Base-by-base conservation (phyloP, 2,113 vertebrate genomes). In the Jaculus jaculus region DNA sequence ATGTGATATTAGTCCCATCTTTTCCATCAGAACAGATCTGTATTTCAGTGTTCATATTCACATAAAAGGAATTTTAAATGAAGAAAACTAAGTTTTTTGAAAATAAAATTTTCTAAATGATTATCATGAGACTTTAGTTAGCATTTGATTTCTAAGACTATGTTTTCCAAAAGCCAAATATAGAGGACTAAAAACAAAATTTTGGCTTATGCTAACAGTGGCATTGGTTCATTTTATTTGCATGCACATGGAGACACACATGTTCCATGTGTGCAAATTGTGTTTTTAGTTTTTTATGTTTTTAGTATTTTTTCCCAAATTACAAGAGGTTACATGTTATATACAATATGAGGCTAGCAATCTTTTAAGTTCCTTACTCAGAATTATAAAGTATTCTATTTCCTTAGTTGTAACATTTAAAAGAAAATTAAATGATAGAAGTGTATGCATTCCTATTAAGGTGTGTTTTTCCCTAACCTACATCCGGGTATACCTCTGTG, bases 121-220 rank as follows among this genome's bases (percentile, higher is more conserved):
- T 42, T 86, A 39, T 93, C 84, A 51, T 51, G 63, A 89, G 26
- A 91, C 72, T 28, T 80, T 71, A 47, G 32, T 66, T 88, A 34
- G 42, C 71, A 63, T 84, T 89, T 90, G 80, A 86, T 83, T 94
- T 84, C 71, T n/a, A 95, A 92, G 47, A 95, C 68, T 42, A 24
- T 69, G 20, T 71, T 95, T 95, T 75, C 69, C 78, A 73, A 89
- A 92, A 95, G 69, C 51, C 24, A 80, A 86, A 68, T 30, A 4
- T 66, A 34, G 30, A 32, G 79, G 54, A 78, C 68, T 82, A 63
- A 87, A 69, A 97, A 71, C 88, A 87, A 90, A 84, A 16, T 20
- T 71, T 51, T 42, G 63, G 47, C 51, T 83, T 85, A 26, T 65
- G 28, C 34, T 54, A 51, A 28, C 39, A 63, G 26, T 90, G 77